Conservation (phyloP, 1,140 invertebrate genomes). For the Halictus rubicundus region DNA sequence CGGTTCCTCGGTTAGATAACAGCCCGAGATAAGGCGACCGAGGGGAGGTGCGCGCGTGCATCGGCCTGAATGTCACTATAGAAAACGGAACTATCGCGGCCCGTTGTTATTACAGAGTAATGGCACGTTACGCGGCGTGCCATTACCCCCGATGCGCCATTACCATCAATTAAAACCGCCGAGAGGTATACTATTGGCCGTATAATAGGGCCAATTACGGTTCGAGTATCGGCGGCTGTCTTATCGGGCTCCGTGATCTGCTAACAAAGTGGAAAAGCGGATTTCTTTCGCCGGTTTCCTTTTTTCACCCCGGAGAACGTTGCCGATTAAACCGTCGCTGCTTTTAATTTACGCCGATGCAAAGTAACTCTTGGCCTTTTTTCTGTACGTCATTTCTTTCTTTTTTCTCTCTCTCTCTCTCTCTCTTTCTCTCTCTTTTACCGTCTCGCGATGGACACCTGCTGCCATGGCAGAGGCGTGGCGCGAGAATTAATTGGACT, state of each 20-base stretch:
- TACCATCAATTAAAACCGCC: constrained; percentile 15
- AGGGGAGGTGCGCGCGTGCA: not conserved
- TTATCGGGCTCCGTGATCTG: not conserved
- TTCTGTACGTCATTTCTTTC: no score
- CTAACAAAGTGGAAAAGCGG: constrained; percentile 3
- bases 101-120: constrained; percentile 16
- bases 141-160: not conserved
- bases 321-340: no score
- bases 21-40: not conserved
- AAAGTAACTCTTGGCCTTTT: no score
- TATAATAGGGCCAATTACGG: constrained; percentile 6
- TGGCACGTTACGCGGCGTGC: not conserved
- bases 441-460: no score
- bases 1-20: constrained; percentile 4
- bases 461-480: no score
- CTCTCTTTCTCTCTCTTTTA: fast-evolving
- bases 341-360: not conserved
- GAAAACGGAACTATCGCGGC: not conserved
- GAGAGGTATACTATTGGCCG: not conserved
- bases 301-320: not conserved
- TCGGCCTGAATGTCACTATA: not conserved
- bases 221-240: not conserved
- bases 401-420: no score
- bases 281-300: not conserved
- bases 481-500: no score